Percentiles rank a stretch among this genome's conserved stretches.
These are phyloP conservation scores for Acanthaster planci DNA, from an alignment of 35 echinoderm and acorn worm genomes.

Conservation along the genomic window DNA sequence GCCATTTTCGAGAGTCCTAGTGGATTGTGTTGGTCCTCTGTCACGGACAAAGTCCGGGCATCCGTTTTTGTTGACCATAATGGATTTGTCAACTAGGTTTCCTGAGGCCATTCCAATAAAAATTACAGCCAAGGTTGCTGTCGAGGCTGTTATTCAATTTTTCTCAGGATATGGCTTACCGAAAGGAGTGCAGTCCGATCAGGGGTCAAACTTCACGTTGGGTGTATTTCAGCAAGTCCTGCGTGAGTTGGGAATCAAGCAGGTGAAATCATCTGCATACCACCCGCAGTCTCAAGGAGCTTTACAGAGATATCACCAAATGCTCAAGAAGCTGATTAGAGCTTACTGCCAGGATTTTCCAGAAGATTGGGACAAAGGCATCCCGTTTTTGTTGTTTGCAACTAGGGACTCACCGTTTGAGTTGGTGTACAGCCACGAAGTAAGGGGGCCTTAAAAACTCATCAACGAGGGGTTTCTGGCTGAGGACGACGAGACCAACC, in stretches of 20 bases:
- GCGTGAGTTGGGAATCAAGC: conserved; percentile 49
- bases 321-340: conserved; percentile 71
- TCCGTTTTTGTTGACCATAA: conserved; percentile 54
- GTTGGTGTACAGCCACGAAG: conserved; percentile 37
- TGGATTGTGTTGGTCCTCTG: too few relatives aligned
- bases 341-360: conserved; percentile 54
- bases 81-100: conserved; percentile 59
- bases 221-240: conserved; percentile 54
- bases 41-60: too few relatives aligned
- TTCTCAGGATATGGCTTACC: conserved; percentile 57
- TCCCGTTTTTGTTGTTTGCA: conserved; percentile 56
- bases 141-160: conserved; percentile 43
- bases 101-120: conserved; percentile 54
- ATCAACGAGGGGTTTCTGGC: conserved; percentile 39
- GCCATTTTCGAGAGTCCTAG: too few relatives aligned
- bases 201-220: conserved; percentile 60
- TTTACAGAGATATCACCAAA: conserved; percentile 67
- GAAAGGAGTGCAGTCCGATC: conserved; percentile 63
- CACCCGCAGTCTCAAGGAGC: conserved; percentile 64
- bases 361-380: conserved; percentile 47
- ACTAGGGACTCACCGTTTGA: conserved; percentile 52
- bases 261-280: conserved; percentile 52
- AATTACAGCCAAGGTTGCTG: conserved; percentile 42
- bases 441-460: conserved; percentile 42
- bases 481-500: conserved; percentile 17